Conservation (phyloP, 2,113 vertebrate genomes). For the Cricetomys ansorgei region DNA sequence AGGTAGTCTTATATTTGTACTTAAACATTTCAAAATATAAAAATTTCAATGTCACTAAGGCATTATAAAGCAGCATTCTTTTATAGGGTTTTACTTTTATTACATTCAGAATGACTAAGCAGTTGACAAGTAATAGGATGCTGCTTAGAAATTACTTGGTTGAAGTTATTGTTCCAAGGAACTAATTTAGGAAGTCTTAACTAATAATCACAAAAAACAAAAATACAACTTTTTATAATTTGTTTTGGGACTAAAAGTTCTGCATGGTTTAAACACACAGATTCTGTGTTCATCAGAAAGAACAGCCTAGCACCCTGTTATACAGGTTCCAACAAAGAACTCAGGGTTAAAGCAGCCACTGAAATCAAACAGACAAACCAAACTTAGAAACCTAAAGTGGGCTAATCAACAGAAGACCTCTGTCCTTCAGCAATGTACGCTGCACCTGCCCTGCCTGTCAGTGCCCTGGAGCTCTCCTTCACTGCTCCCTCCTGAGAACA, state of each 20-base stretch:
- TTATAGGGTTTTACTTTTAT: constrained; percentile 41
- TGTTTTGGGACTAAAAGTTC: background rate
- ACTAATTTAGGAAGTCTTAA: constrained; percentile 36
- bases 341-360: background rate
- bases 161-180: constrained; percentile 48
- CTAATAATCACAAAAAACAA: constrained; percentile 39
- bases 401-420: background rate
- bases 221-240: background rate
- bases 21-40: constrained; percentile 54
- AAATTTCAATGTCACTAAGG: constrained; percentile 41
- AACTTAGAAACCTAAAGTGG: constrained; percentile 33
- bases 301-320: background rate
- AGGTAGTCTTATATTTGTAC: constrained; percentile 44
- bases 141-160: constrained; percentile 28
- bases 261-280: background rate
- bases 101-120: constrained; percentile 57
- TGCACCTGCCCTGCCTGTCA: background rate
- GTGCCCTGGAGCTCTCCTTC: background rate
- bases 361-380: background rate
- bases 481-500: background rate
- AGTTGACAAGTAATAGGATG: constrained; percentile 41
- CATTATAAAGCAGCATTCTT: constrained; percentile 58
- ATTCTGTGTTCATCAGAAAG: background rate
- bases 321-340: background rate
- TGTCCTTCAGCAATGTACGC: background rate